Evolutionary conservation across 2,888 invertebrate genomes (phyloP).

Genomic region (Latheticus oryzae): DNA sequence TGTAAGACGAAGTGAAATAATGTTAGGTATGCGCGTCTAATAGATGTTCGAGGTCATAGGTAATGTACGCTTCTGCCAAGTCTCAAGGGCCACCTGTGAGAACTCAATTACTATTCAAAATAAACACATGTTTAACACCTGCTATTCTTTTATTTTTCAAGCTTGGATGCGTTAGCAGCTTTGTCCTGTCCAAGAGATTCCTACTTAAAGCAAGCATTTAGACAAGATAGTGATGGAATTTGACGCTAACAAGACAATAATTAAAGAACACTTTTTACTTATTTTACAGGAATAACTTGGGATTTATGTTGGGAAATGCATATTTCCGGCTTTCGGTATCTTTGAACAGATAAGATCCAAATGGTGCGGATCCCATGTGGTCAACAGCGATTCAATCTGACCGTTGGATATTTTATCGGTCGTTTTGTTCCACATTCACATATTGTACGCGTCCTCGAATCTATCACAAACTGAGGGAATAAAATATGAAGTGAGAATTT

Average conservation of each 20-base stretch:
- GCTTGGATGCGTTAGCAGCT: too few species aligned
- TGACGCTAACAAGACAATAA: too few species aligned
- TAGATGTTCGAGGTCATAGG: slow-evolving; percentile 43
- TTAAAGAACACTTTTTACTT: too few species aligned
- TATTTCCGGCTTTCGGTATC: too few species aligned
- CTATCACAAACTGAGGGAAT: slow-evolving; percentile 27
- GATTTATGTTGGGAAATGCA: too few species aligned
- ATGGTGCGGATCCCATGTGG: slow-evolving; percentile 38
- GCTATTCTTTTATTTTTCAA: too few species aligned
- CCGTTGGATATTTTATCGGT: slow-evolving; percentile 28
- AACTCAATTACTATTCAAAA: slow-evolving; percentile 40
- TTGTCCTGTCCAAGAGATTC: too few species aligned
- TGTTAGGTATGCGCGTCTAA: slow-evolving; percentile 53
- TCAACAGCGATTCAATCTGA: slow-evolving; percentile 20
- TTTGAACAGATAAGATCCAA: slow-evolving; percentile 39
- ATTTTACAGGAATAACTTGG: too few species aligned
- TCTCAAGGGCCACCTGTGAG: slow-evolving; percentile 35
- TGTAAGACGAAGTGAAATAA: slow-evolving; percentile 53
- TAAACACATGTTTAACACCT: slow-evolving; percentile 32
- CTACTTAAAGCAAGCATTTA: too few species aligned
- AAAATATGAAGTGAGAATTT: slow-evolving; percentile 6
- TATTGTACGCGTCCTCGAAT: slow-evolving; percentile 22
- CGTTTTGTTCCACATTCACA: slow-evolving; percentile 22
- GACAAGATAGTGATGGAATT: too few species aligned
- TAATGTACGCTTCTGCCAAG: slow-evolving; percentile 26